Evolutionary conservation across 2,888 invertebrate genomes (phyloP), one percentile per base, ranked within the genome.

Genomic region (Perizoma flavofasciatum): DNA sequence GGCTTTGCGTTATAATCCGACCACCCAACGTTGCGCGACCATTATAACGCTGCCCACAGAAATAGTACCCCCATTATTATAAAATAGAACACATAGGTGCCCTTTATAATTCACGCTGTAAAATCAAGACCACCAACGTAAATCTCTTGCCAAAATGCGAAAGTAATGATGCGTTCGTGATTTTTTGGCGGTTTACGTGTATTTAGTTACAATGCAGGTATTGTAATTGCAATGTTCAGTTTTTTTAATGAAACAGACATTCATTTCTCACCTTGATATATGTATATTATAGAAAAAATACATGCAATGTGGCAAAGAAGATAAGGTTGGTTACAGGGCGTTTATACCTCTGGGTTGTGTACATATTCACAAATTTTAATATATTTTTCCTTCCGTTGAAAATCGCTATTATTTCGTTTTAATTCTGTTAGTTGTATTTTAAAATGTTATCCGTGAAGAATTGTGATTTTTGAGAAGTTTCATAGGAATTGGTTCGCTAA

Each of bases 111-210:
- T 89, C 82, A 83, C 85, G 76, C 83, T 78, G 81, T 87, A 85
- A 85, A 85, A 82, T 81, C 70, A 73, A 78, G 91, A 91, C 91
- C 91, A 91, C 91, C 91, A 81, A 87, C 86, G 83, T 79, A 67
- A 77, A 71, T 66, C 59, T 72, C 81, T 83, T 82, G 81, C 78
- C 79, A 72, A 70, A 72, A 80, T 82, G 80, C 77, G 84, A 86
- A 87, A 84, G 81, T 89, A 90, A 91, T 89, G 88, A 86, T 73
- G 78, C 85, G 84, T 79, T 84, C 90, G 91, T 91, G 91, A 87
- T 86, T 88, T 85, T 85, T 89, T 79, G 82, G 76, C 77, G 82
- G 80, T 83, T 88, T 83, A 73, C 56, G 74, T 71, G 77, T 72
- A 79, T 82, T 81, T 78, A 74, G 63, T 62, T 65, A 61, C 65